Conservation (phyloP, 1,140 invertebrate genomes). For the Callitettix versicolor region DNA sequence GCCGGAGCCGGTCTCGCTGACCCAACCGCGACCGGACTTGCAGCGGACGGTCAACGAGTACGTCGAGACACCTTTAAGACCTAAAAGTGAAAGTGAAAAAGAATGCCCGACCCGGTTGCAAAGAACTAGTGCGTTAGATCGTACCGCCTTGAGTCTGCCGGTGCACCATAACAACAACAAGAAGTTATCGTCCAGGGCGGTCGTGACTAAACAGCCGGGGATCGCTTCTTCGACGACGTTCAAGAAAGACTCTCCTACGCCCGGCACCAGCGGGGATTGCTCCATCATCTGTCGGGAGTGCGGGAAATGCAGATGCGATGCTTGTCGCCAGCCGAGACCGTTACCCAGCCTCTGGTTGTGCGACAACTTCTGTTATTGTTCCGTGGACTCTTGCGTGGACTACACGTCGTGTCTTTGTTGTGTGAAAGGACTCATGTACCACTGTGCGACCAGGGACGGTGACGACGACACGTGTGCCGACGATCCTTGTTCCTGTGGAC, state of each 20-base stretch:
- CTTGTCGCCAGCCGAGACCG: slow-evolving; percentile 70
- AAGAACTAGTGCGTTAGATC: slow-evolving; percentile 16
- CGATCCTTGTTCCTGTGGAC: slow-evolving; percentile 75
- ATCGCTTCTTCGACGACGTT: slow-evolving; percentile 19
- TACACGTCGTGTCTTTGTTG: slow-evolving; percentile 86
- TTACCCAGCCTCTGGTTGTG: slow-evolving; percentile 82
- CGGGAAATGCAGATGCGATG: slow-evolving; percentile 73
- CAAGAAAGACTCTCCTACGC: slow-evolving; percentile 22
- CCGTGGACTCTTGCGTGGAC: slow-evolving; percentile 74
- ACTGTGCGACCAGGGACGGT: slow-evolving; percentile 66
- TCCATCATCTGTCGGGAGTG: slow-evolving; percentile 78
- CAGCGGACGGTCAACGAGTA: slow-evolving; percentile 72
- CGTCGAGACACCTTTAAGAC: slow-evolving; percentile 65
- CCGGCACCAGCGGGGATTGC: slow-evolving; percentile 24
- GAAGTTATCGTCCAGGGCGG: slow-evolving; percentile 12
- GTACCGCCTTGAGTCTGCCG: no score
- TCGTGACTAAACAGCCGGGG: slow-evolving; percentile 16
- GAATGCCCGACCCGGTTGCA: slow-evolving; percentile 25
- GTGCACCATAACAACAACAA: no score
- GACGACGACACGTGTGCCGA: slow-evolving; percentile 38
- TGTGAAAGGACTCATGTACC: slow-evolving; percentile 85
- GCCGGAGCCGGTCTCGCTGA: slow-evolving; percentile 45
- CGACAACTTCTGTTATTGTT: slow-evolving; percentile 73
- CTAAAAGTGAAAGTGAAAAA: slow-evolving; percentile 23
- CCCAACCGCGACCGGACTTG: slow-evolving; percentile 60